Percentiles rank a stretch among this genome's conserved stretches.
These are phyloP conservation scores for Drosophila tripunctata DNA, from an alignment of 2,888 invertebrate species.

Conservation along the genomic window DNA sequence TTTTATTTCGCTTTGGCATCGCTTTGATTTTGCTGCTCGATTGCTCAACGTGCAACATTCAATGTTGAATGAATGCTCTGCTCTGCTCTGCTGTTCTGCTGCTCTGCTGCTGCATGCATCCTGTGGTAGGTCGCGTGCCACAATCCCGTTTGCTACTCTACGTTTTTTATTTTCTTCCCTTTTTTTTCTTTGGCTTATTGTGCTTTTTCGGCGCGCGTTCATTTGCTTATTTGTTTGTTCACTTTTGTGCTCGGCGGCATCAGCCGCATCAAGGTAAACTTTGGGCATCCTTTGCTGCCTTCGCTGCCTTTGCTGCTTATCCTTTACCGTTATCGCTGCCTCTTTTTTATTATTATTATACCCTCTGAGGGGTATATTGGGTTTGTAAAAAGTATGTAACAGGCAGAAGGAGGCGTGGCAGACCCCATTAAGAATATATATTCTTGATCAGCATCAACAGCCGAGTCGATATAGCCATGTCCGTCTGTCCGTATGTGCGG, in stretches of 20 bases:
- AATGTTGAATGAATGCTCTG: slow-evolving; percentile 29
- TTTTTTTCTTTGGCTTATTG: slow-evolving; percentile 54
- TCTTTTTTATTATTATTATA: no score
- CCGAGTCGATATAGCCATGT: no score
- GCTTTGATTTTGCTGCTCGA: slow-evolving; percentile 78
- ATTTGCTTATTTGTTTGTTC: slow-evolving; percentile 79
- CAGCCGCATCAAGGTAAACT: slow-evolving; percentile 80
- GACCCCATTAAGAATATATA: no score
- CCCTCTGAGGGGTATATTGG: no score
- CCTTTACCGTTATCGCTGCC: neutral
- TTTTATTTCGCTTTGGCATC: slow-evolving; percentile 51
- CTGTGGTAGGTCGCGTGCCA: slow-evolving; percentile 80
- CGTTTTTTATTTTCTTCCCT: slow-evolving; percentile 2
- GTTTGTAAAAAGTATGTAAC: no score
- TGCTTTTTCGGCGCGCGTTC: slow-evolving; percentile 73
- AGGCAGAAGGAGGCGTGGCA: no score
- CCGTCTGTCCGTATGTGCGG: no score
- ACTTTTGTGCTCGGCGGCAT: slow-evolving; percentile 64
- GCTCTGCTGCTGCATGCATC: slow-evolving; percentile 44
- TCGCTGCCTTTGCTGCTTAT: no score
- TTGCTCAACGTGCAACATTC: slow-evolving; percentile 48
- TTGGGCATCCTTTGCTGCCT: slow-evolving; percentile 43
- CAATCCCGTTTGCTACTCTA: slow-evolving; percentile 61
- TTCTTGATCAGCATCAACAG: no score
- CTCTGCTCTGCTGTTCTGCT: no score